Evolutionary conservation across 1,140 invertebrate genomes (phyloP).

Genomic region (Pentalonia nigronervosa): DNA sequence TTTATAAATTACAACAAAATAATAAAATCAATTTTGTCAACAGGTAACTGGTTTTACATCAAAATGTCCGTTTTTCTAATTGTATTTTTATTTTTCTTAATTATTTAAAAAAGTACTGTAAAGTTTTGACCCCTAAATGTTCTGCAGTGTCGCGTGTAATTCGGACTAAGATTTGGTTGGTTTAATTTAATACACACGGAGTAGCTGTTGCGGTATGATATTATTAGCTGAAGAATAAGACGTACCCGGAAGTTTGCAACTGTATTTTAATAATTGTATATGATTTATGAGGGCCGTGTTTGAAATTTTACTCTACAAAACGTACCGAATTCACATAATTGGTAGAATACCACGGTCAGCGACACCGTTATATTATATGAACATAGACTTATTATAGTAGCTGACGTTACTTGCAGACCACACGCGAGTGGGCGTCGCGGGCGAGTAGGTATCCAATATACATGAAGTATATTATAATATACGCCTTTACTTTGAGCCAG

Average conservation of each 20-base stretch:
- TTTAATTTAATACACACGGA: background rate
- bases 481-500: background rate
- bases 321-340: background rate
- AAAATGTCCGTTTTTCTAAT: too few relatives aligned
- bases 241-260: background rate
- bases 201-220: background rate
- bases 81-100: too few relatives aligned
- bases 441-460: background rate
- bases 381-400: background rate
- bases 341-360: slow-evolving; percentile 2
- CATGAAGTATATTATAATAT: background rate
- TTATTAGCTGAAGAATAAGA: background rate
- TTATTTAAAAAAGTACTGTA: too few relatives aligned
- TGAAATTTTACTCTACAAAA: background rate
- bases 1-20: too few relatives aligned
- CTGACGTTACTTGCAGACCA: background rate
- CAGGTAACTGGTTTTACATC: too few relatives aligned
- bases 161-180: background rate
- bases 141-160: background rate
- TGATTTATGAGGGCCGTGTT: background rate
- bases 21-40: too few relatives aligned
- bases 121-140: too few relatives aligned
- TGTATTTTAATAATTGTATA: slow-evolving; percentile 6
- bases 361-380: background rate
- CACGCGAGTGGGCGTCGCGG: background rate